These are phyloP conservation scores for Larimichthys crocea DNA, from an alignment of 2,113 vertebrate genomes.

Conservation along the genomic window DNA sequence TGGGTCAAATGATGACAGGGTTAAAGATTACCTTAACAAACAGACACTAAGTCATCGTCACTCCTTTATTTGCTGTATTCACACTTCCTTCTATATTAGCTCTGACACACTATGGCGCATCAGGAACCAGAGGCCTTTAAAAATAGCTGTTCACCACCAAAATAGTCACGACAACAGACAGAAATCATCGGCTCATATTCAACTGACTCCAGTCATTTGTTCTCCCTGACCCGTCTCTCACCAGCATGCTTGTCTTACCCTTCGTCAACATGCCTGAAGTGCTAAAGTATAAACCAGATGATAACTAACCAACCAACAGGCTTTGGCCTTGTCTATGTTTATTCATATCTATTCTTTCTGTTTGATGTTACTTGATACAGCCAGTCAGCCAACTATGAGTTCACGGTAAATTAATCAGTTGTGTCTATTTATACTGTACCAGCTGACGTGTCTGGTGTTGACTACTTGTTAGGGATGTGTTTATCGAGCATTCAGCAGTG, in stretches of 20 bases:
- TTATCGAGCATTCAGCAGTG: constrained; percentile 45
- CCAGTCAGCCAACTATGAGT: constrained; percentile 53
- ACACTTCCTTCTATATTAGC: neutral
- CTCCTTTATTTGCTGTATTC: constrained; percentile 9
- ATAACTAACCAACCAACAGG: constrained; percentile 35
- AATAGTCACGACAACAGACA: constrained; percentile 7
- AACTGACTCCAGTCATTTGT: constrained; percentile 9
- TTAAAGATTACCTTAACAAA: constrained; percentile 12
- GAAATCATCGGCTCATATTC: neutral
- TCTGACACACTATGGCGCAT: neutral
- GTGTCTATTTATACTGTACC: constrained; percentile 71
- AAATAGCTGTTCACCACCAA: constrained; percentile 20
- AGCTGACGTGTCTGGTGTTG: constrained; percentile 72
- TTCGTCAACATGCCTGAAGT: constrained; percentile 25
- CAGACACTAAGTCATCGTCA: constrained; percentile 6
- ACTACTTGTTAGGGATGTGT: constrained; percentile 69
- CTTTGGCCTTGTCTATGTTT: constrained; percentile 64
- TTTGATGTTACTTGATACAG: constrained; percentile 69
- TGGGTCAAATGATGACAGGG: neutral
- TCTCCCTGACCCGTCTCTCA: constrained; percentile 6
- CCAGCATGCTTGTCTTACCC: neutral
- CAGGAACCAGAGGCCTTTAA: constrained; percentile 10
- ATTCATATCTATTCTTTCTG: constrained; percentile 68
- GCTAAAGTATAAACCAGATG: constrained; percentile 36
- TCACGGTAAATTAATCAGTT: constrained; percentile 74